Base-by-base conservation (phyloP, 1,140 invertebrate genomes). In the Drosophila setifemur region DNA sequence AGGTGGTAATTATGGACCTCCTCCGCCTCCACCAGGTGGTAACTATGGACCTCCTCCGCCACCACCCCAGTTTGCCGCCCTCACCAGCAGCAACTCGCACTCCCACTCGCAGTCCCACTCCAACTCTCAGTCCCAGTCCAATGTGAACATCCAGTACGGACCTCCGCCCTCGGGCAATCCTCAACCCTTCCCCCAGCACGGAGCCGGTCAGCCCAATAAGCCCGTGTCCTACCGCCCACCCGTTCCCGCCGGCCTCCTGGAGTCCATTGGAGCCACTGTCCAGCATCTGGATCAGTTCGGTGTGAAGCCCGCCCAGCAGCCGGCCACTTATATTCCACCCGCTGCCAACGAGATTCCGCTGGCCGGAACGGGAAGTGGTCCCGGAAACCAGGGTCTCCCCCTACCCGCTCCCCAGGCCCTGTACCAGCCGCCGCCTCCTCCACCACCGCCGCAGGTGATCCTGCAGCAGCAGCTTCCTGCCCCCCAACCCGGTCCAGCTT, bases 151-250 rank as follows among this genome's bases (percentile, higher is more conserved):
- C 3, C 74, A 85, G 33, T 89, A 89, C 19, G 85, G 91, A 0
- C 88, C 90, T 0, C 88, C 90, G 2, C 89, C 91, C 21, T 91
- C 90, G 4, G 75, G 81, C 0, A 90, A 88, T 42, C 50, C 71
- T 0, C 66, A 55, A 11, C 54, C 63, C 0, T 74, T 76, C 19
- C 55, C 77, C 7, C 67, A 68, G 16, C 73, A 71, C n/a, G 91
- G 91, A 9, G 90, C 82, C 8, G 85, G 86, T 7, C 90, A 91
- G 31, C 93, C 94, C 1, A 92, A 91, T 87, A 90, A 91, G 23
- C 93, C 93, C 0, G 92, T 95, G 4, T 93, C 94, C 72, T 95
- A 95, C 77, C 92, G 94, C 45, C 94, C 95, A 21, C 92, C 93
- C 1, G 93, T 95, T 1, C 95, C 95, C 2, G 90, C 91, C 40